Percentiles rank a stretch among this genome's conserved stretches.
Evolutionary conservation across 2,888 invertebrate genomes (phyloP).

Genomic region (Papilio gigon): DNA sequence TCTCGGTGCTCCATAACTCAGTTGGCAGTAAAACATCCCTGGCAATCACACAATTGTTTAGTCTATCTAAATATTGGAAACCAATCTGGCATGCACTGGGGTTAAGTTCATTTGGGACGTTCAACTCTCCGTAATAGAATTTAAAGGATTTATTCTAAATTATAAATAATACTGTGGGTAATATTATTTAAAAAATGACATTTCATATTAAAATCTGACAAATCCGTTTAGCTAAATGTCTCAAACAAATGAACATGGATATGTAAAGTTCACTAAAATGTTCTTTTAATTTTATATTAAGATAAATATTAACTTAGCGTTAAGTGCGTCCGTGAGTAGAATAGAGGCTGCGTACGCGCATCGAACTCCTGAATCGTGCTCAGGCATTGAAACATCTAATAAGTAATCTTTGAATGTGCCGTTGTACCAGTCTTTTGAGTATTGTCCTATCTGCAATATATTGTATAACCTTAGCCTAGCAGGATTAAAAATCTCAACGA

Average conservation of each 20-base stretch:
- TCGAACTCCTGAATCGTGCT: slow-evolving; percentile 63
- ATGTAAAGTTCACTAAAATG: too few species aligned
- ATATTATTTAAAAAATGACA: too few species aligned
- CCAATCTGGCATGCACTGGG: neutral
- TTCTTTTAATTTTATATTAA: too few species aligned
- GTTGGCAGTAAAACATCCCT: slow-evolving; percentile 59
- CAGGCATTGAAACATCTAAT: slow-evolving; percentile 57
- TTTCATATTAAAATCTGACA: too few species aligned
- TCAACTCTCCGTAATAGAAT: neutral
- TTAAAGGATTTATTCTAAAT: neutral
- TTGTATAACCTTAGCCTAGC: neutral
- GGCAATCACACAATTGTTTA: slow-evolving; percentile 37
- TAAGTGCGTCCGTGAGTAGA: slow-evolving; percentile 61
- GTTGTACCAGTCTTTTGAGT: slow-evolving; percentile 57
- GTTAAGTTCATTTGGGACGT: neutral
- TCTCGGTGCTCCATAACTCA: slow-evolving; percentile 56
- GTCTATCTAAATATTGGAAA: neutral
- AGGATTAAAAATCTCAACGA: neutral
- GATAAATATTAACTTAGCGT: slow-evolving; percentile 60
- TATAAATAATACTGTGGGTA: too few species aligned
- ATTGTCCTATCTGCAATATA: slow-evolving; percentile 59
- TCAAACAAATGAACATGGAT: too few species aligned
- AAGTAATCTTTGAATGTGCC: slow-evolving; percentile 63
- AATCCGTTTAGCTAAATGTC: too few species aligned
- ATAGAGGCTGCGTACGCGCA: slow-evolving; percentile 55